These are phyloP conservation scores for Lagorchestes hirsutus DNA, from an alignment of 2,797 vertebrate genomes.

Conservation along the genomic window DNA sequence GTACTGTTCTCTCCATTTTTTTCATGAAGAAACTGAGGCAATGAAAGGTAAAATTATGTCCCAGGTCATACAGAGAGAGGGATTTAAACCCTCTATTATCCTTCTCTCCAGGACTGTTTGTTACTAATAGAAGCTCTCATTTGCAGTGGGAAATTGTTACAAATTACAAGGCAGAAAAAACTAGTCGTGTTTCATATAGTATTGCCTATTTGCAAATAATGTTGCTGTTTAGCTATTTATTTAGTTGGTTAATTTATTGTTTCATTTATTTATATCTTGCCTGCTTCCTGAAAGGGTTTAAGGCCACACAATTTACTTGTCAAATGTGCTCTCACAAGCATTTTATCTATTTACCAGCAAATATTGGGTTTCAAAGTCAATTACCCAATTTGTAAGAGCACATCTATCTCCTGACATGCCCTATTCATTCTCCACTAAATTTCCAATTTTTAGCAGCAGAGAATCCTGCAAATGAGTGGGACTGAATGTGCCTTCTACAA, in stretches of 20 bases:
- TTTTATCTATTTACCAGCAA: background rate
- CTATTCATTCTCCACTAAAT: background rate
- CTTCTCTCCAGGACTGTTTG: background rate
- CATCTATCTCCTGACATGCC: background rate
- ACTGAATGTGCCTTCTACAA: background rate
- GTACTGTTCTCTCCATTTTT: background rate
- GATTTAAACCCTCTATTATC: background rate
- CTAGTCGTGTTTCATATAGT: background rate
- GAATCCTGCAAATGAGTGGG: background rate
- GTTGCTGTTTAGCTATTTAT: background rate
- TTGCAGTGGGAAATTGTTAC: background rate
- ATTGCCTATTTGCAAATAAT: background rate
- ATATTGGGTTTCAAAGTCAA: conserved; percentile 5
- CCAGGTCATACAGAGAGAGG: background rate
- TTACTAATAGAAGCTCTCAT: background rate
- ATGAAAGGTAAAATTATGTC: background rate
- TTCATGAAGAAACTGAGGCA: background rate
- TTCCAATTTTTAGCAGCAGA: background rate
- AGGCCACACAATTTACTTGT: background rate
- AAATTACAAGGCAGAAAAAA: background rate
- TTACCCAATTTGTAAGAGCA: background rate
- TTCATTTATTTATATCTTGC: background rate
- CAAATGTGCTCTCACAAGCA: background rate
- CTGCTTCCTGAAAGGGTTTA: background rate
- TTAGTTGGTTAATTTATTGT: background rate